Evolutionary conservation across 1,140 invertebrate species (phyloP), one percentile per base, ranked within the genome.

Genomic region (Brachionus rotundiformis): DNA sequence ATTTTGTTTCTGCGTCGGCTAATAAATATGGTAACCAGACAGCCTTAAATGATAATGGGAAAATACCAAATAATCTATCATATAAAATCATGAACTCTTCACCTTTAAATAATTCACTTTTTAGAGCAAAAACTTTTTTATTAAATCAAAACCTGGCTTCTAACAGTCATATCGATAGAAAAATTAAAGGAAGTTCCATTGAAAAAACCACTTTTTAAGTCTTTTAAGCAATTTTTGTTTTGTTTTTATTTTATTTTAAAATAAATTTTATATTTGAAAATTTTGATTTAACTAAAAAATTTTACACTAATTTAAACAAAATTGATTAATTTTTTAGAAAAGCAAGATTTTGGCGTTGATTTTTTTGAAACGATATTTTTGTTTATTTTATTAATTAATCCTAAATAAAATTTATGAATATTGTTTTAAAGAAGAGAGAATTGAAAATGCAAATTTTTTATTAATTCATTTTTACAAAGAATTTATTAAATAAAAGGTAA

Each of bases 181-280:
- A 44, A 44, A 36, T 71, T 10, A 27, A 41, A 4, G 39, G 23
- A 19, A 73, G 36, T 73, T 47, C 36, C 3, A 25, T 44, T 23
- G 68, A 73, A 44, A 73, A 73, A 27, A 73, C 68, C 41, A 71
- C 29, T 39, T 71, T 71, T 71, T 63, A 27, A 63, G n/a, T 27
- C 11, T 7, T 63, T 63, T 29, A 23, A 31, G n/a, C 61, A 49
- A 19, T 23, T 49, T 49, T 49, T 49, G 47, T 49, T 49, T 49
- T 49, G 47, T 49, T 49, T 49, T 49, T 49, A 49, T 6, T 23
- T 49, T 49, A 49, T 16, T 49, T n/a, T 49, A 49, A 49, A 49
- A 49, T 49, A 49, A 49, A 49, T 0, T 7, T 49, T 49, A 49
- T 49, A 19, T 49, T 49, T 36, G 3, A 8, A 36, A 36, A 36